Base-by-base conservation (phyloP, 2,797 vertebrate species). In the Pseudotriccus pelzelni region DNA sequence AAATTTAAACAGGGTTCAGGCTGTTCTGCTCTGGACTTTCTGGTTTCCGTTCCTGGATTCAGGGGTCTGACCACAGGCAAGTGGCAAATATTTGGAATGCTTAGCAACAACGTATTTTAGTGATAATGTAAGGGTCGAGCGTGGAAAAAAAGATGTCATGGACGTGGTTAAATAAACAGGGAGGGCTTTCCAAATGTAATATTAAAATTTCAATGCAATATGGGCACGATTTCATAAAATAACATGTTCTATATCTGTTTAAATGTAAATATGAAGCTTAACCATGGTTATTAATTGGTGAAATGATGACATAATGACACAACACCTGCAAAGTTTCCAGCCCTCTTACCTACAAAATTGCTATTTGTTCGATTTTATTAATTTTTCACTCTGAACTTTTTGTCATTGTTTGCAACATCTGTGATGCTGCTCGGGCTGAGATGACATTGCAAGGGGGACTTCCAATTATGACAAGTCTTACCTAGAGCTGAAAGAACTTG, bases 31-130 rank as follows among this genome's bases (percentile, higher is more conserved):
- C 56, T 59, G 64, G 53, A 2, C 59, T 85, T 32, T 73, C 47
- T 77, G 75, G 2, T 91, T 75, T 75, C 27, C 1, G 39, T 73
- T 74, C 90, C 90, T 72, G 1, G 16, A 3, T 41, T 81, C 62
- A 5, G 39, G 75, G 39, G 30, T 44, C 87, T 75, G 78, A 55
- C 50, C n/a, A 2, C 3, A 53, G 44, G 4, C 2, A 2, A 64
- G 53, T 1, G 68, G 84, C 75, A 97, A 96, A 97, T 96, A 96
- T 96, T 96, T 96, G 70, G 94, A 84, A 56, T 78, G 95, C 96
- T 94, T 96, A 97, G 93, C 94, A 97, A 96, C 94, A 14, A 52
- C 47, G 56, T 56, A 1, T 20, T 89, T 56, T 28, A 41, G 75
- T 63, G 78, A 68, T 85, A 92, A 77, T 78, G 27, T 50, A 78